A percentile compares a stretch with the other conserved stretches of the same genome.
Conservation (phyloP, 1,140 invertebrate species). For the Sminthurinus signatus region DNA sequence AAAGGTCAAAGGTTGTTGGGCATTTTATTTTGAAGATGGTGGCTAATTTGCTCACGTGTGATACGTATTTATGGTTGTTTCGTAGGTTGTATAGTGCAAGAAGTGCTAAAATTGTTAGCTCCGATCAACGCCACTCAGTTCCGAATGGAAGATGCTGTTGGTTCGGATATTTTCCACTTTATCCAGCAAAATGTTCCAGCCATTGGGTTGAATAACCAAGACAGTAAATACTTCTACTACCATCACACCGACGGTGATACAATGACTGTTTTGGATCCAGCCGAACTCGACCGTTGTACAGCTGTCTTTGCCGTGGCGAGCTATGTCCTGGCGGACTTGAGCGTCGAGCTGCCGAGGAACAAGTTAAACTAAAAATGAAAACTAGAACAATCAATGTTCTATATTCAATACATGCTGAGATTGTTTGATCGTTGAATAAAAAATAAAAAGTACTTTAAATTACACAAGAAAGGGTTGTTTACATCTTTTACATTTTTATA, state of each 20-base stretch:
- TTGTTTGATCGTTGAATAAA: too few relatives aligned
- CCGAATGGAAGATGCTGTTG: conserved; percentile 24
- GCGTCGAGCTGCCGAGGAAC: conserved; percentile 22
- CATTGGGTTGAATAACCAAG: conserved; percentile 43
- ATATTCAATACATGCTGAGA: too few relatives aligned
- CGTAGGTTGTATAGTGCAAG: conserved; percentile 58
- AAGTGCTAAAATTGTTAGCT: conserved; percentile 51
- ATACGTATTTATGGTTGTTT: too few relatives aligned
- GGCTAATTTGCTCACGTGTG: too few relatives aligned
- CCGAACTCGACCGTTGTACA: conserved; percentile 58
- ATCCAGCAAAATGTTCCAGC: conserved; percentile 45
- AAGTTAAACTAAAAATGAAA: too few relatives aligned
- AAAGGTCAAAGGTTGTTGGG: too few relatives aligned
- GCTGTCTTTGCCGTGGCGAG: conserved; percentile 66
- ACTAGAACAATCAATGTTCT: too few relatives aligned
- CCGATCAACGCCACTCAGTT: conserved; percentile 33
- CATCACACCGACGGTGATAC: conserved; percentile 45
- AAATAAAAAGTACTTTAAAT: too few relatives aligned
- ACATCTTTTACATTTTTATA: too few relatives aligned
- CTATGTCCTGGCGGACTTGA: conserved; percentile 48
- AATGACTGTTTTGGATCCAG: conserved; percentile 47
- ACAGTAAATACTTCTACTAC: conserved; percentile 48
- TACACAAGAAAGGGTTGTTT: too few relatives aligned
- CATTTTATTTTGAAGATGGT: too few relatives aligned
- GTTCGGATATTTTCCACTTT: conserved; percentile 41